Conservation (phyloP, 2,113 vertebrate genomes). For the Anhinga rufa region DNA sequence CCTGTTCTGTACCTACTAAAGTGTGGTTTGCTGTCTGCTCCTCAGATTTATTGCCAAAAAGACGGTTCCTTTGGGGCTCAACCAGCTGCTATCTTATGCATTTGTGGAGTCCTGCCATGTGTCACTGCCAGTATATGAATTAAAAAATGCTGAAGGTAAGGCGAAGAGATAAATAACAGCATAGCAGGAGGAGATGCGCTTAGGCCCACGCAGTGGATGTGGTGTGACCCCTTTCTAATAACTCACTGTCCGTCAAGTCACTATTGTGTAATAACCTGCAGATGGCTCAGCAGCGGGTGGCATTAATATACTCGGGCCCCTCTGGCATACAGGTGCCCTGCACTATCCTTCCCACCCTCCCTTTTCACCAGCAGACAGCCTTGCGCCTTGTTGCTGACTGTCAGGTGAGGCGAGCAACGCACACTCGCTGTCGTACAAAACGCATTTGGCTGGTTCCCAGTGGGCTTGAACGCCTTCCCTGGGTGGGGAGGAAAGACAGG, state of each 20-base stretch:
- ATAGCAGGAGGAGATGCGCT: background rate
- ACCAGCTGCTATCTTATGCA: background rate
- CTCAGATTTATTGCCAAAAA: background rate
- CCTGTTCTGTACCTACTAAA: background rate
- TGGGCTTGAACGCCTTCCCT: background rate
- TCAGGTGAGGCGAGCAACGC: background rate
- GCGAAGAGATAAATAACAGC: conserved; percentile 5
- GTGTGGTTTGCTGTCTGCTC: background rate
- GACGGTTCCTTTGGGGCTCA: background rate
- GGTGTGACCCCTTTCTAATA: conserved; percentile 38
- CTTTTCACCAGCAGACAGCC: background rate
- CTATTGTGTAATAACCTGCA: conserved; percentile 9
- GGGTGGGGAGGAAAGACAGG: background rate
- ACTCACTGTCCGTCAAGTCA: background rate
- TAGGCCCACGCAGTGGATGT: background rate
- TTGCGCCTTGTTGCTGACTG: background rate
- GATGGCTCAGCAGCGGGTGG: conserved; percentile 38
- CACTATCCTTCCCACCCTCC: background rate
- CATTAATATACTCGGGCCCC: background rate
- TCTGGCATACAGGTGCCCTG: background rate
- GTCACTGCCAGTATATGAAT: conserved; percentile 5
- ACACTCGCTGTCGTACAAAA: background rate
- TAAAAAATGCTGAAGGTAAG: conserved; percentile 31
- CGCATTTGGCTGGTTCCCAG: background rate
- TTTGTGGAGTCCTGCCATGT: conserved; percentile 16